phyloP scores from a whole-genome alignment of 2,113 vertebrate species.

The Pseudonaja textilis region DNA sequence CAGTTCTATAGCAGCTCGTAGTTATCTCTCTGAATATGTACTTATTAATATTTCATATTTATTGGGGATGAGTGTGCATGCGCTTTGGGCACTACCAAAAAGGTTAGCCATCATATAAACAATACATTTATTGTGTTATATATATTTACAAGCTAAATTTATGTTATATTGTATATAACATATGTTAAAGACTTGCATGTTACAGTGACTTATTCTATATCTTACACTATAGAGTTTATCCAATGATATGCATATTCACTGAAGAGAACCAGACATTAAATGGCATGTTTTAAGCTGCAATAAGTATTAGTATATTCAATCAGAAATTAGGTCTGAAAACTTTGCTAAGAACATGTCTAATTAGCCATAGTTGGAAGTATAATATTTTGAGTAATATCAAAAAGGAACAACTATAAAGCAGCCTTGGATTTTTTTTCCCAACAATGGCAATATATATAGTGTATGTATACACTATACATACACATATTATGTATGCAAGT shows the following conservation, averaged over 20 bases:
- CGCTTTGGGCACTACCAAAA: too few relatives aligned
- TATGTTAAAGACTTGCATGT: not conserved
- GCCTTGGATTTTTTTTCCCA: not conserved
- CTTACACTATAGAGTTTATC: not conserved
- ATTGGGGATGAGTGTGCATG: too few relatives aligned
- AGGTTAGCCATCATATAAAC: not conserved
- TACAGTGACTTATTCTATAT: not conserved
- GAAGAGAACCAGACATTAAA: not conserved
- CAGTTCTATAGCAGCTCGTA: not conserved
- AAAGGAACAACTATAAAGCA: not conserved
- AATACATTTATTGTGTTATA: not conserved
- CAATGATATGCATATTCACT: not conserved
- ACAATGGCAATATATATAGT: not conserved
- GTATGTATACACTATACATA: too few relatives aligned
- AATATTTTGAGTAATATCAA: conserved; percentile 36
- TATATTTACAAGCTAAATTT: not conserved
- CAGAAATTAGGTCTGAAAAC: conserved; percentile 39
- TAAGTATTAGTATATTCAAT: conserved; percentile 15
- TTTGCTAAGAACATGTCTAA: conserved; percentile 44
- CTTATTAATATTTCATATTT: not conserved
- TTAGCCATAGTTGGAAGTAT: conserved; percentile 24
- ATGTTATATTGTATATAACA: not conserved
- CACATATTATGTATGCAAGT: too few relatives aligned
- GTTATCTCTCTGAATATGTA: not conserved
- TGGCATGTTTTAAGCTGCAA: conserved; percentile 36